Evolutionary conservation across 2,888 invertebrate genomes (phyloP).

Genomic region (Tridacna crocea): DNA sequence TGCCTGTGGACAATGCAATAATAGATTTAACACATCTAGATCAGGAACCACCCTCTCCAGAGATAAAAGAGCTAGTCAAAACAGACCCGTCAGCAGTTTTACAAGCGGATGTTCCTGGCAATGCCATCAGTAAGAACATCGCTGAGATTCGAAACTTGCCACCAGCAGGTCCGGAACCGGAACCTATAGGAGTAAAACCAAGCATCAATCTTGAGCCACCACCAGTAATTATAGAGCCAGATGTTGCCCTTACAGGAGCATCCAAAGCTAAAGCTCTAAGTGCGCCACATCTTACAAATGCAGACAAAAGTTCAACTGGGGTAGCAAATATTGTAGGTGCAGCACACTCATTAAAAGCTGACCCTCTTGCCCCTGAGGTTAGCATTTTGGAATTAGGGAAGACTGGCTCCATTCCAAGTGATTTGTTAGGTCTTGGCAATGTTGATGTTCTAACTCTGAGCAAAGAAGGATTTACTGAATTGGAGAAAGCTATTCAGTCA

Average conservation of each 20-base stretch:
- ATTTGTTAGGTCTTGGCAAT: constrained; percentile 12
- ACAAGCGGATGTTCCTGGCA: not conserved
- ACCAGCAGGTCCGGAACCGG: too few relatives aligned
- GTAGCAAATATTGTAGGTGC: not conserved
- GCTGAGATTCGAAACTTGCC: too few relatives aligned
- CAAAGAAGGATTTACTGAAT: constrained; percentile 23
- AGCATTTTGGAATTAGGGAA: constrained; percentile 10
- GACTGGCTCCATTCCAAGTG: not conserved
- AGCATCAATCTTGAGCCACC: not conserved
- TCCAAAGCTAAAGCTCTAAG: not conserved
- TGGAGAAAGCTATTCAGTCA: constrained; percentile 43
- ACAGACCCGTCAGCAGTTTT: not conserved
- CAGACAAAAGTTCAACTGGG: not conserved
- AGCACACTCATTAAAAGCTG: not conserved
- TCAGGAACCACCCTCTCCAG: not conserved
- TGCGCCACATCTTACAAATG: not conserved
- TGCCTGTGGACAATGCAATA: not conserved
- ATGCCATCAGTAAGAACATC: too few relatives aligned
- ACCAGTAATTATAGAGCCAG: not conserved
- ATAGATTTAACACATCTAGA: not conserved
- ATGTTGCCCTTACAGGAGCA: not conserved
- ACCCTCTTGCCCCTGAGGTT: not conserved
- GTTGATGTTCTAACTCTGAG: constrained; percentile 49
- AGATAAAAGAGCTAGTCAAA: not conserved
- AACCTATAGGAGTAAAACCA: not conserved